phyloP scores from a whole-genome alignment of 2,113 vertebrate species.

The Spea bombifrons region DNA sequence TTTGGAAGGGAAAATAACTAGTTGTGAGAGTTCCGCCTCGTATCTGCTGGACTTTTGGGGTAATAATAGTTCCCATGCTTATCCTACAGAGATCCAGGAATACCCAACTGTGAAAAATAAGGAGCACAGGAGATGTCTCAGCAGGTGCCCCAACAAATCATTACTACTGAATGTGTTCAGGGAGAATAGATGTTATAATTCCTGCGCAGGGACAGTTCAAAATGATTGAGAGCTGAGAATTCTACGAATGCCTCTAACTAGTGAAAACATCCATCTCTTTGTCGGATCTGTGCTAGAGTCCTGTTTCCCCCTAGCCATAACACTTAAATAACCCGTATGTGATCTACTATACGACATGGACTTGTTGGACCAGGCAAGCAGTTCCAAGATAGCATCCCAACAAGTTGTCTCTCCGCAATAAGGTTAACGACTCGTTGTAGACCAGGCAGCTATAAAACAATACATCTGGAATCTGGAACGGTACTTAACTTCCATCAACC shows the following conservation, averaged over 20 bases:
- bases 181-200: not conserved
- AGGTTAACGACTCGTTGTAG: too few species aligned
- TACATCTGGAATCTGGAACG: too few species aligned
- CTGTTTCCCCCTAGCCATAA: too few species aligned
- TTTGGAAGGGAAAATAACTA: constrained; percentile 13
- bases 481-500: too few species aligned
- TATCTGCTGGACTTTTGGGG: constrained; percentile 13
- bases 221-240: not conserved
- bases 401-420: too few species aligned
- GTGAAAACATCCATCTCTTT: too few species aligned
- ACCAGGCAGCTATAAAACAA: too few species aligned
- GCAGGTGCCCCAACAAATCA: not conserved
- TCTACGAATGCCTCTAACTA: not conserved
- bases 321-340: too few species aligned
- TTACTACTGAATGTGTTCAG: not conserved
- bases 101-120: constrained; percentile 28
- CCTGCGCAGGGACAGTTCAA: not conserved
- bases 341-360: not conserved
- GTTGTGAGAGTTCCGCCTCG: not conserved
- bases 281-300: too few species aligned
- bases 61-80: constrained; percentile 27
- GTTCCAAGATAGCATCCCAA: too few species aligned
- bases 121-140: constrained; percentile 19
- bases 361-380: too few species aligned
- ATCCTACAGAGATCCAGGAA: not conserved